These are phyloP conservation scores for Microtus montanus DNA, from an alignment of 2,113 vertebrate genomes.

Conservation along the genomic window DNA sequence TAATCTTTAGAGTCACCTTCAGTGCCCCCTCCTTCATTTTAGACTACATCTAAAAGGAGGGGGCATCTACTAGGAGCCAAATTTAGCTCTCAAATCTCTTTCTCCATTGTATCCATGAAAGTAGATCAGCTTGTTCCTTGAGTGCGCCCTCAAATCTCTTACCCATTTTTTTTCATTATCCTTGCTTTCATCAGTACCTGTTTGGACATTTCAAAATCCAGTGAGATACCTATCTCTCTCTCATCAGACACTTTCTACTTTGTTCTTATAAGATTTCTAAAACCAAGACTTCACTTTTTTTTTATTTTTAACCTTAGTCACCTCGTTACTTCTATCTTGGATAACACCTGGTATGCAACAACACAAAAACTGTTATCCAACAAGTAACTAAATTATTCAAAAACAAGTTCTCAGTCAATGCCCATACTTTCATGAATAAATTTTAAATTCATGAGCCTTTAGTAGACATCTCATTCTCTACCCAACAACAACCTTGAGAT, in stretches of 20 bases:
- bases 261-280: background rate
- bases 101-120: background rate
- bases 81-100: background rate
- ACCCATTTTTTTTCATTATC: background rate
- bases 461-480: background rate
- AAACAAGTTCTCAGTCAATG: background rate
- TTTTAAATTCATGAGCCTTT: conserved; percentile 8
- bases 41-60: background rate
- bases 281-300: background rate
- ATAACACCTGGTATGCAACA: background rate
- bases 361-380: background rate
- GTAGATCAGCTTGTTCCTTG: background rate
- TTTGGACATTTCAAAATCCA: background rate
- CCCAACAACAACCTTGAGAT: background rate
- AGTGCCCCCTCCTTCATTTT: too few relatives aligned
- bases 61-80: background rate
- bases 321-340: background rate
- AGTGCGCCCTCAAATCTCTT: background rate
- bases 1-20: too few relatives aligned
- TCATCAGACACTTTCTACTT: background rate
- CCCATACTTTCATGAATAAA: background rate
- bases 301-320: background rate
- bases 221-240: background rate
- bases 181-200: background rate
- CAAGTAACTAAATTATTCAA: conserved; percentile 31